A percentile compares a stretch with the other conserved stretches of the same genome.
Conservation (phyloP, 2,113 vertebrate genomes). For the Ia io region DNA sequence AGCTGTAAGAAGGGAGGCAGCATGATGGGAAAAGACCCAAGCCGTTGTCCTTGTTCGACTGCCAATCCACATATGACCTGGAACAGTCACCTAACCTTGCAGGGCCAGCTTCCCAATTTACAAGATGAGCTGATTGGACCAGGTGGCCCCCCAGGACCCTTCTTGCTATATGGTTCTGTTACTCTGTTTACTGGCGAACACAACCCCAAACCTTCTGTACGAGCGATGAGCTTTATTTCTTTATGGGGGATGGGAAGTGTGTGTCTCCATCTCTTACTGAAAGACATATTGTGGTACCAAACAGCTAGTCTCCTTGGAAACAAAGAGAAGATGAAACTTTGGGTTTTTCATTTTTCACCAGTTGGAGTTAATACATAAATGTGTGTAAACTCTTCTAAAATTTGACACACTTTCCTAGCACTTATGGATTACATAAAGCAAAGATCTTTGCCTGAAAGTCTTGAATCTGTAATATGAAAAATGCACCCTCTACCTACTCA, state of each 20-base stretch:
- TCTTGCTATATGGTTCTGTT: neutral
- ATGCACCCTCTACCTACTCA: neutral
- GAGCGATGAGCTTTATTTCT: neutral
- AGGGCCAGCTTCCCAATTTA: neutral
- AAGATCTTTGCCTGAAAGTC: neutral
- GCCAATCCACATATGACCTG: neutral
- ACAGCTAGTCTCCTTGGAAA: conserved; percentile 62
- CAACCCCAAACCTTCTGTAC: accelerated
- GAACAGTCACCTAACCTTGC: neutral
- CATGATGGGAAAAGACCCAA: neutral
- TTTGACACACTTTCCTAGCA: neutral
- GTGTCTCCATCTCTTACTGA: neutral
- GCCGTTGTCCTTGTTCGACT: neutral
- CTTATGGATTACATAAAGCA: neutral
- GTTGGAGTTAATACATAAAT: conserved; percentile 39
- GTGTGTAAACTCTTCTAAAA: conserved; percentile 25
- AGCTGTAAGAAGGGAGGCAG: neutral
- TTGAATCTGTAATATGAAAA: conserved; percentile 6
- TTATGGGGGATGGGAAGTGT: neutral
- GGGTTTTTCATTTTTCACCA: conserved; percentile 30
- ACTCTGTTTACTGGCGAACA: neutral
- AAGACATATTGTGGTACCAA: neutral
- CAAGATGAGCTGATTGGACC: neutral
- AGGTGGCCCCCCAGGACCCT: neutral
- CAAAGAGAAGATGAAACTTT: conserved; percentile 29